Evolutionary conservation across 2,888 invertebrate genomes (phyloP).

Genomic region (Ormia ochracea): DNA sequence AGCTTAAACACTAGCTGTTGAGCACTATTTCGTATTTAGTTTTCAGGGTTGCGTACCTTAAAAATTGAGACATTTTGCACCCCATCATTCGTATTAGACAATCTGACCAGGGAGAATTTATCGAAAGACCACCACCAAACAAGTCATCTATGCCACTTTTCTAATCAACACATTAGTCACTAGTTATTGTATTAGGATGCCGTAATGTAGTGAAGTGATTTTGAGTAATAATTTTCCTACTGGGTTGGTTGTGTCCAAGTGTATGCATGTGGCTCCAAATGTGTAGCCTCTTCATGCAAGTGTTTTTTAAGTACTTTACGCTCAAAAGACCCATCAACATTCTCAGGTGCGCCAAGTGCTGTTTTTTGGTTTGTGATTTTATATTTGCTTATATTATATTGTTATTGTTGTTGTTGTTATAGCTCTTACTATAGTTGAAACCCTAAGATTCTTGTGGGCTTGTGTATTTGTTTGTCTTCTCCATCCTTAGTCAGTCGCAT

Average conservation of each 20-base stretch:
- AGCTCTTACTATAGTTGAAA: constrained; percentile 46
- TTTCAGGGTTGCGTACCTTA: too few species aligned
- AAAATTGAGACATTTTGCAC: too few species aligned
- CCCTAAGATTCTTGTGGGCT: constrained; percentile 57
- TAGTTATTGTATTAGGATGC: background rate
- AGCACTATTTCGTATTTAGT: too few species aligned
- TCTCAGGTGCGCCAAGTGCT: constrained; percentile 74
- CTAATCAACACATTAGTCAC: too few species aligned
- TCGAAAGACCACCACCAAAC: too few species aligned
- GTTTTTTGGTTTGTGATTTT: constrained; percentile 33
- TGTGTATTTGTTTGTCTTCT: constrained; percentile 14
- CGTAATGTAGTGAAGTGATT: background rate
- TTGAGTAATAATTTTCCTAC: constrained; percentile 19
- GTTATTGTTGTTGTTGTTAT: constrained; percentile 8
- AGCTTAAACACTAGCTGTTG: too few species aligned
- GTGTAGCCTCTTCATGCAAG: constrained; percentile 59
- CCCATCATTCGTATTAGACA: too few species aligned
- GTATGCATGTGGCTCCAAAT: constrained; percentile 28
- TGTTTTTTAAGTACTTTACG: constrained; percentile 62
- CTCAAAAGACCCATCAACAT: constrained; percentile 73
- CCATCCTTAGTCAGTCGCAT: constrained; percentile 23
- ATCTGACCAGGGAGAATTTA: too few species aligned
- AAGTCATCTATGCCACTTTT: too few species aligned
- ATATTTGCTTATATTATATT: constrained; percentile 35
- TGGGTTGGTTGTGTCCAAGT: background rate